Evolutionary conservation across 1,140 invertebrate species (phyloP), one percentile per base, ranked within the genome.

Genomic region (Phthorimaea operculella): DNA sequence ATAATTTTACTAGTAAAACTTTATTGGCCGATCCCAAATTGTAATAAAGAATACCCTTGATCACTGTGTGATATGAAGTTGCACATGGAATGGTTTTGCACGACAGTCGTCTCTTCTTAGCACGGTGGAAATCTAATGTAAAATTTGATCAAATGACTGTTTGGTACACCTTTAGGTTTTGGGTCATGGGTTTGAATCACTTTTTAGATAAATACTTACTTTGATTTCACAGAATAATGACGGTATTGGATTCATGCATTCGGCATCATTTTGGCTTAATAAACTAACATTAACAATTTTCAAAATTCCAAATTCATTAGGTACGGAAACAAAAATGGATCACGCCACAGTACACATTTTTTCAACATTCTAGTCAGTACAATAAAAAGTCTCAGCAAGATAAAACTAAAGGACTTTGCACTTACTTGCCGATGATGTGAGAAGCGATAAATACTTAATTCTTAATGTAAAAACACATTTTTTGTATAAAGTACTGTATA

Each of bases 261-360:
- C 16, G 44, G 44, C 44, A 9, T 47, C 15, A 17, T 47, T 47
- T 47, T 47, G 44, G 44, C 15, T 47, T 47, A 47, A 47, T 15
- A 4, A 17, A 47, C 44, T 47, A 47, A 47, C 44, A 47, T 9
- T 47, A 47, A 47, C 44, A 39, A 2, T 45, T 45, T 15, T 47
- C 44, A 47, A 47, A 47, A 47, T 47, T 47, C 44, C 11, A 47
- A 47, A 47, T 16, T 15, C 9, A 42, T 42, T 42, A 28, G 21
- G 21, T 28, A 28, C 21, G 21, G 2, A 28, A 28, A n/a, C n/a
- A n/a, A n/a, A n/a, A n/a, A n/a, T n/a, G 21, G 21, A 28, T 6
- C 21, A 28, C 21, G 21, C 21, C 21, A 28, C 21, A 28, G 21
- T 4, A 28, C 21, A 28, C 2, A 6, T 28, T 28, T 28, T 6